phyloP scores from a whole-genome alignment of 2,888 invertebrate species.

The Emmelina monodactyla region DNA sequence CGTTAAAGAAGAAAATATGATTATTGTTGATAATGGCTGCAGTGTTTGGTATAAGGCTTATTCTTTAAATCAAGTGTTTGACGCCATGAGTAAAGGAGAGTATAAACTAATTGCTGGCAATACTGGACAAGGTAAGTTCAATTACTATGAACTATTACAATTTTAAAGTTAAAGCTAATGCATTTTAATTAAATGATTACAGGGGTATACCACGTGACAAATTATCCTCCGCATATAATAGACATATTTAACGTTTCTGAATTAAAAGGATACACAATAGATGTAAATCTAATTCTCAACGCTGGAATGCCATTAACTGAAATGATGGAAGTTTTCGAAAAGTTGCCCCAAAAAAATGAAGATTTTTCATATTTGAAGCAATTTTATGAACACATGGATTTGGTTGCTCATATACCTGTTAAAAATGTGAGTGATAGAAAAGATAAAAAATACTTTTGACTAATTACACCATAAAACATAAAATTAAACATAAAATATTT shows the following conservation, averaged over 20 bases:
- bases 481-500: too few relatives aligned
- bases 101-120: constrained; percentile 78
- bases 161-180: too few relatives aligned
- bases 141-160: neutral
- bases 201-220: constrained; percentile 41
- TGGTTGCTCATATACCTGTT: constrained; percentile 33
- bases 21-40: constrained; percentile 28
- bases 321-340: constrained; percentile 47
- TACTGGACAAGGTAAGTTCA: constrained; percentile 72
- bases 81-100: constrained; percentile 41
- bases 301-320: constrained; percentile 62
- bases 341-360: constrained; percentile 18
- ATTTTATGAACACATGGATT: constrained; percentile 68
- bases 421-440: constrained; percentile 66
- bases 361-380: constrained; percentile 66
- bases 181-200: too few relatives aligned
- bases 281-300: constrained; percentile 55
- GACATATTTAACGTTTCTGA: constrained; percentile 68
- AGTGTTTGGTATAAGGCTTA: constrained; percentile 60
- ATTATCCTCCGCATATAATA: constrained; percentile 56
- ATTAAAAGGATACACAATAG: constrained; percentile 43
- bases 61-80: constrained; percentile 53
- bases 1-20: constrained; percentile 25
- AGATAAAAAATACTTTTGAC: neutral
- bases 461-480: too few relatives aligned